Evolutionary conservation across 2,113 vertebrate genomes (phyloP), one percentile per base, ranked within the genome.

Genomic region (Calidris pygmaea): DNA sequence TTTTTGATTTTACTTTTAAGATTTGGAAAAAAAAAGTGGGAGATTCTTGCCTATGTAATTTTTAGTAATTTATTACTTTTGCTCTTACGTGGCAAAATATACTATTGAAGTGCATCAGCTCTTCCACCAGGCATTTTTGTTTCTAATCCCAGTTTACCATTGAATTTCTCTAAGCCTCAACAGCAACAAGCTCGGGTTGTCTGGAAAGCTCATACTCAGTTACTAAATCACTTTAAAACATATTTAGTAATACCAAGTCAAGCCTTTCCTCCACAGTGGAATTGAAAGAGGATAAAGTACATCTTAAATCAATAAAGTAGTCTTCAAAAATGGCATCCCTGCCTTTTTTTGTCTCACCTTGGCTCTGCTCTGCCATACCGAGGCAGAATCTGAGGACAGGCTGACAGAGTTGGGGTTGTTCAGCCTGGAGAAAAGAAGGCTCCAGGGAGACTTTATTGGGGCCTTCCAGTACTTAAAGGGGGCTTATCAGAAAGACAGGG

Each of bases 371-470:
- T 65, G 34, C 62, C 71, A 70, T 53, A 26, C 3, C 0, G 71
- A 52, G 8, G 70, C 52, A 18, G 53, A 30, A 55, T 50, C 4
- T 37, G 10, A 75, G n/a, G 47, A 39, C 3, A 67, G 52, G 53
- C 39, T 47, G n/a, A 80, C 45, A 32, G n/a, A 68, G 39, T 4
- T 48, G 30, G 52, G n/a, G 5, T 30, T 52, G 59, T 68, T 48
- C 47, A 68, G 55, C 30, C 76, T 68, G 41, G 41, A 41, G 62
- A 74, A 66, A 67, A 60, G 37, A 67, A 56, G 47, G 70, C 55
- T 75, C 7, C 2, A 0, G 21, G 37, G 18, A 48, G n/a, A 75
- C 30, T n/a, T 75, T 32, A 43, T 1, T 24, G 55, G 2, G 1
- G 48, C 63, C 32, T 82, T 56, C 22, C 48, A 37, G 1, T 50